These are phyloP conservation scores for Philotrypesis tridentata DNA, from an alignment of 1,140 invertebrate genomes.

Conservation along the genomic window DNA sequence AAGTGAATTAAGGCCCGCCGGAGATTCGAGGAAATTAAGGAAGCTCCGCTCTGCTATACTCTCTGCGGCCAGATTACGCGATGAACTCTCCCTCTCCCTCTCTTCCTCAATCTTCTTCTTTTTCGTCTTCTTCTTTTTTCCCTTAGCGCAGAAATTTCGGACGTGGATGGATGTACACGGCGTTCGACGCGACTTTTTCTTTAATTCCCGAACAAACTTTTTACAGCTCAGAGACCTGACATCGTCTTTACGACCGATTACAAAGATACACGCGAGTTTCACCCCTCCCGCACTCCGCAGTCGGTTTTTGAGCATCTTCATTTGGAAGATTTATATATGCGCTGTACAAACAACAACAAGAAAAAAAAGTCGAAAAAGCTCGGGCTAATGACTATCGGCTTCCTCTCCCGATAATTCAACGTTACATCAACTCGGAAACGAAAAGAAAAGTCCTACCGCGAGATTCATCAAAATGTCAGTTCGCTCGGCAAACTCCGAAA, in stretches of 20 bases:
- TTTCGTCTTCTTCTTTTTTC: neutral
- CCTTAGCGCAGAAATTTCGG: neutral
- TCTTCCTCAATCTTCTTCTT: too few relatives aligned
- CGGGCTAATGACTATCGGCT: neutral
- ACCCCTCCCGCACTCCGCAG: too few relatives aligned
- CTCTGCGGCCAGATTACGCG: neutral
- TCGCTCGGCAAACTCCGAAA: neutral
- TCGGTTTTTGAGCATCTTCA: neutral
- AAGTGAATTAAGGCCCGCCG: neutral
- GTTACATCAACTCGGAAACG: neutral
- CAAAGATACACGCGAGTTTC: neutral
- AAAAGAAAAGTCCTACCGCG: neutral
- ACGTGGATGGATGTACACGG: neutral
- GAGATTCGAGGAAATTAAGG: conserved; percentile 7
- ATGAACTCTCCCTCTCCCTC: neutral
- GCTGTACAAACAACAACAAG: too few relatives aligned
- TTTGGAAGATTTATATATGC: neutral
- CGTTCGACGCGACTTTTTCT: neutral
- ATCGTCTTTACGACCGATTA: too few relatives aligned
- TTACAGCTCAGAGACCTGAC: too few relatives aligned
- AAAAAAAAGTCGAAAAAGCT: neutral
- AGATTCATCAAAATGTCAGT: conserved; percentile 29
- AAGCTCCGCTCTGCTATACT: neutral
- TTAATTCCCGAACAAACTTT: neutral
- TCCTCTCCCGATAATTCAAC: neutral